Percentiles rank a stretch among this genome's conserved stretches.
These are phyloP conservation scores for Paralichthys olivaceus DNA, from an alignment of 2,113 vertebrate genomes.

Conservation along the genomic window DNA sequence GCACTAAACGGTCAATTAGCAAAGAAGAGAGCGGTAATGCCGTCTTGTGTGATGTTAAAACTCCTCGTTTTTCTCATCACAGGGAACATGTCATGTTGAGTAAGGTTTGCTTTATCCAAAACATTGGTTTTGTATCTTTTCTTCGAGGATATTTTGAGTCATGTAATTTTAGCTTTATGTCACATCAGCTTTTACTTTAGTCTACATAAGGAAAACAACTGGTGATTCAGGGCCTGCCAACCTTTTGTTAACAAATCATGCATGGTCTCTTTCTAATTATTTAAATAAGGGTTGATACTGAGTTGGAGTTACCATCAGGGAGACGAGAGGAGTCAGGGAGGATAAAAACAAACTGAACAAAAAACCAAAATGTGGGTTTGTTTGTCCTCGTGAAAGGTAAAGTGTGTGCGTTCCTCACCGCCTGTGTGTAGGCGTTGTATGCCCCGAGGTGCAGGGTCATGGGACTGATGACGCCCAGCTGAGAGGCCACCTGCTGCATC, in stretches of 20 bases:
- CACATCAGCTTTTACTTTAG: too few species aligned
- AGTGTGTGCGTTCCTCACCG: constrained; percentile 81
- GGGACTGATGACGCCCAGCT: constrained; percentile 95
- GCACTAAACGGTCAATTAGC: constrained; percentile 58
- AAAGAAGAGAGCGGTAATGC: background rate
- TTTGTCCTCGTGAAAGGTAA: background rate
- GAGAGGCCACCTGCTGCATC: constrained; percentile 96
- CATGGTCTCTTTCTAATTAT: too few species aligned
- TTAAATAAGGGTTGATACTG: too few species aligned
- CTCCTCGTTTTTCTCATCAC: background rate
- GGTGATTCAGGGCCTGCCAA: too few species aligned
- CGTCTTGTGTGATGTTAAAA: background rate
- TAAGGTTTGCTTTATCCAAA: background rate
- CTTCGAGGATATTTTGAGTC: background rate
- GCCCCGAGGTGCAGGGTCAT: constrained; percentile 95
- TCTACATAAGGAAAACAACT: too few species aligned
- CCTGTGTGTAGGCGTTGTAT: constrained; percentile 95
- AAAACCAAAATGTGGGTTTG: too few species aligned
- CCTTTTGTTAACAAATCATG: too few species aligned
- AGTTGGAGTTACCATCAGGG: too few species aligned
- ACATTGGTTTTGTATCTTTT: background rate
- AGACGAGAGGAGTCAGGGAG: background rate
- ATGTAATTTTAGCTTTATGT: too few species aligned
- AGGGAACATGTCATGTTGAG: background rate
- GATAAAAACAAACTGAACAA: background rate